Conservation (phyloP, 2,113 vertebrate species). For the Thamnophis sirtalis region DNA sequence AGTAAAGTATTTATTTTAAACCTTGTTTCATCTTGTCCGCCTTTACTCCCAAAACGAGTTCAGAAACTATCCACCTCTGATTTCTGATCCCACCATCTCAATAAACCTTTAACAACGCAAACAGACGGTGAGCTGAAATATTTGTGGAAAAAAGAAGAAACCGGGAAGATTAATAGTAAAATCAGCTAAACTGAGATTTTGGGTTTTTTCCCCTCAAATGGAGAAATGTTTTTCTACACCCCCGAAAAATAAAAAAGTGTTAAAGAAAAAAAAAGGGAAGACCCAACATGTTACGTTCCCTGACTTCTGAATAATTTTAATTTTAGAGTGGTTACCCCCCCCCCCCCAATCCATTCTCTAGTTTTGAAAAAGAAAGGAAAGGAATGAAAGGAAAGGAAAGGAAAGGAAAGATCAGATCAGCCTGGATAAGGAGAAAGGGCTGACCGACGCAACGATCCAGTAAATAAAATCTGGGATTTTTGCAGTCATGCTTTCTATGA, state of each 20-base stretch:
- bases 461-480: neutral
- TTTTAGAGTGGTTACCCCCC: neutral
- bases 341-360: neutral
- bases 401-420: neutral
- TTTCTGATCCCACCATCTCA: neutral
- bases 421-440: neutral
- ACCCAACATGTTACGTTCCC: too few relatives aligned
- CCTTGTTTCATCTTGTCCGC: neutral
- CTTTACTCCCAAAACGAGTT: neutral
- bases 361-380: neutral
- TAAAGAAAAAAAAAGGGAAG: neutral
- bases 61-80: neutral
- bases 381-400: neutral
- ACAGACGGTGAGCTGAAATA: neutral
- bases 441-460: neutral
- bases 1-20: neutral
- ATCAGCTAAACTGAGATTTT: neutral
- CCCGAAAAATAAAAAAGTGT: neutral
- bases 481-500: neutral
- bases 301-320: neutral
- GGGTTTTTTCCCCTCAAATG: neutral
- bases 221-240: neutral
- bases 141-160: neutral
- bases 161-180: neutral
- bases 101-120: neutral